phyloP scores from a whole-genome alignment of 2,888 invertebrate genomes.

The Heliconius charithonia region DNA sequence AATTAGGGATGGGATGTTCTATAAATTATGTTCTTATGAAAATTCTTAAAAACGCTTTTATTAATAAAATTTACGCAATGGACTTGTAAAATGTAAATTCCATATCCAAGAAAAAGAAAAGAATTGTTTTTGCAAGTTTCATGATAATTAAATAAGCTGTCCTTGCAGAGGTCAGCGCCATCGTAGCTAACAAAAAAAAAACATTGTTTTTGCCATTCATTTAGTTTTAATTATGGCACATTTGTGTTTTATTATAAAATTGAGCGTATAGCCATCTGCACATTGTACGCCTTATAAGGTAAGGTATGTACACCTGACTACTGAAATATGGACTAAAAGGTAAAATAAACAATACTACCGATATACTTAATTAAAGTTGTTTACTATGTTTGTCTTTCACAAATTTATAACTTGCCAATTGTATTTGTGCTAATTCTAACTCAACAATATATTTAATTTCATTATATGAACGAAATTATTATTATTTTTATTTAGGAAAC shows the following conservation, averaged over 20 bases:
- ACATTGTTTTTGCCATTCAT: constrained; percentile 12
- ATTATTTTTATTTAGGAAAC: no score
- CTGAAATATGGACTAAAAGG: constrained; percentile 16
- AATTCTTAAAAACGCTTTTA: no score
- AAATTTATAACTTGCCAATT: not conserved
- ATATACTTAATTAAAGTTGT: not conserved
- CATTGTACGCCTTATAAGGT: constrained; percentile 32
- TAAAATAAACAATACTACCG: constrained; percentile 7
- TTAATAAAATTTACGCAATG: not conserved
- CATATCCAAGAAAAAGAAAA: not conserved
- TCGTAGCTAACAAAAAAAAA: constrained; percentile 1
- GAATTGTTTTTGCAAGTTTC: constrained; percentile 1
- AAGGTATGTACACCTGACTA: constrained; percentile 37
- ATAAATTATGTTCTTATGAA: not conserved
- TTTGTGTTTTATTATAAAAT: constrained; percentile 31
- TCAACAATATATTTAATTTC: no score
- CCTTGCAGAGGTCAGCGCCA: constrained; percentile 34
- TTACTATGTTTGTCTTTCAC: not conserved
- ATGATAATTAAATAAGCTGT: constrained; percentile 18
- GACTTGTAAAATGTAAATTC: not conserved
- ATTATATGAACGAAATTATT: no score
- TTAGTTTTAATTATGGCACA: constrained; percentile 19
- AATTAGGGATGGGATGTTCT: not conserved
- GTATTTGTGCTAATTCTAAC: not conserved
- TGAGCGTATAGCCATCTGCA: constrained; percentile 23